Base-by-base conservation (phyloP, 2,113 vertebrate species). In the Ovis canadensis region DNA sequence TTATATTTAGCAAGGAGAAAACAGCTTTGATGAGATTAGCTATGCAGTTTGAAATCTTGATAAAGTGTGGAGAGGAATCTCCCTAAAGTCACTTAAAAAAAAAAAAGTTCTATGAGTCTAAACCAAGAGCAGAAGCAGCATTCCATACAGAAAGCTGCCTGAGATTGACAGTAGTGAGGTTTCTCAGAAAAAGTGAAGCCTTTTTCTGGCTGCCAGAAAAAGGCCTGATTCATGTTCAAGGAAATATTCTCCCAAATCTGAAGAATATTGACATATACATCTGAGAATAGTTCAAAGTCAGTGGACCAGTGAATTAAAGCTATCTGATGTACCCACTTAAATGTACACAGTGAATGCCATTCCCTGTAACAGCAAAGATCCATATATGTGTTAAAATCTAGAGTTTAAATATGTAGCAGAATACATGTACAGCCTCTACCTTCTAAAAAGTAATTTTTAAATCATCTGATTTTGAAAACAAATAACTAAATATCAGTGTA, bases 361-460 rank as follows among this genome's bases (percentile, higher is more conserved):
- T 57, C 59, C 3, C 17, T 31, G 3, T 55, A 71, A 36, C 29
- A 67, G 45, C 16, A 60, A 59, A 59, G 40, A 52, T 11, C 19
- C 11, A 31, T 12, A 11, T 19, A 36, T 10, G 54, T 81, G 5
- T 62, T 90, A 57, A 93, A 43, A 50, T 93, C 33, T 59, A 54
- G 21, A 5, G 50, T 88, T 52, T 31, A 17, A 17, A 50, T 81
- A 21, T 33, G 45, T 33, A 52, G 14, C 48, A 8, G 45, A 40
- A 91, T 6, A 57, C 0, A 12, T 52, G n/a, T 17, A 14, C 31
- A 33, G 8, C 3, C 1, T 71, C 43, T 87, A 0, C 17, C 4
- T 92, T 62, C 27, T 50, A 54, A 57, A 93, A 83, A 14, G 3
- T 62, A 15, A 14, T 59, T 90, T 83, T 23, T 21, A 60, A 83